Percentiles rank a stretch among this genome's conserved stretches.
phyloP scores from a whole-genome alignment of 2,797 vertebrate species.

The Oreochromis mossambicus region DNA sequence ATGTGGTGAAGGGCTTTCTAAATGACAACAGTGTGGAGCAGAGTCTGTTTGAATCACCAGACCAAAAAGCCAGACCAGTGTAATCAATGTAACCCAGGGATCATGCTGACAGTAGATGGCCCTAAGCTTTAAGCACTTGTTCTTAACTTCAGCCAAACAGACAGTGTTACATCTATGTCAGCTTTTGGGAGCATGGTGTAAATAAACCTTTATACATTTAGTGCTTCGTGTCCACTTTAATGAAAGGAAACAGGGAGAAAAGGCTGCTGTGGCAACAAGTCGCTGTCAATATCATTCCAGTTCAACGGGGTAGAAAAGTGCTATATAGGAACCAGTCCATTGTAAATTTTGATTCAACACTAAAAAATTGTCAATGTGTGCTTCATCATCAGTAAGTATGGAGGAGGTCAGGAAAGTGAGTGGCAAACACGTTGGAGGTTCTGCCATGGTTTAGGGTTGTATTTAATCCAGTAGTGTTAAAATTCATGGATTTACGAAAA shows the following conservation, averaged over 20 bases:
- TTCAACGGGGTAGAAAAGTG: background rate
- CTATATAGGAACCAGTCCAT: background rate
- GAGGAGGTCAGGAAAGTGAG: background rate
- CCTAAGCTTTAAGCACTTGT: background rate
- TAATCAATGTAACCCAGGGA: background rate
- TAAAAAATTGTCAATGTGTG: too few relatives aligned
- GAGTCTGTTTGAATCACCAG: rapidly evolving
- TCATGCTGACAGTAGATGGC: background rate
- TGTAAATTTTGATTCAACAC: too few relatives aligned
- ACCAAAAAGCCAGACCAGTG: background rate
- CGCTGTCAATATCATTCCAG: rapidly evolving
- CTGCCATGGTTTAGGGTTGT: background rate
- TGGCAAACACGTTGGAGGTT: background rate
- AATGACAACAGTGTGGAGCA: background rate
- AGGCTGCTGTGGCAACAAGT: background rate
- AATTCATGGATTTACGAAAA: background rate
- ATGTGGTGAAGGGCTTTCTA: background rate
- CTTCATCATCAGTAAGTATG: background rate
- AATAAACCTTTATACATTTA: background rate
- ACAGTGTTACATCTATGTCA: background rate
- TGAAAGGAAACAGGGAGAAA: background rate
- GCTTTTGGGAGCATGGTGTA: background rate
- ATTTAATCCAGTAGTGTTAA: background rate
- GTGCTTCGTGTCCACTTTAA: background rate
- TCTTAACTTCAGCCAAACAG: background rate